Base-by-base conservation (phyloP, 2,797 vertebrate species). In the Rhynchotus rufescens region DNA sequence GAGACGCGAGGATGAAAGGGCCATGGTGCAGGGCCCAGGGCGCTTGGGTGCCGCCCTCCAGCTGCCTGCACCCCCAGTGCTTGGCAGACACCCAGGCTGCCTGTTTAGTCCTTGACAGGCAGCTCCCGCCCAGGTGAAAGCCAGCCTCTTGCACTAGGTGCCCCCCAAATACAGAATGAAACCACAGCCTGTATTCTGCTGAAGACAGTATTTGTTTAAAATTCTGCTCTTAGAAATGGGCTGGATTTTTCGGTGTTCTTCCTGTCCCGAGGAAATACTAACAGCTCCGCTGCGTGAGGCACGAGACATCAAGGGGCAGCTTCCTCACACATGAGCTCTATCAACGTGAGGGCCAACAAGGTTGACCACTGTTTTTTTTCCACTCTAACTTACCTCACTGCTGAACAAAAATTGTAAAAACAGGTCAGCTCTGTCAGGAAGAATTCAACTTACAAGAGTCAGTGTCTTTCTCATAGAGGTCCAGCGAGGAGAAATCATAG, bases 21-120 rank as follows among this genome's bases (percentile, higher is more conserved):
- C 90, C 78, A 79, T 84, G 79, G 94, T 93, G 93, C 78, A 87
- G 90, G 84, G 68, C 84, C 71, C 36, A 59, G 59, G 85, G 51
- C 52, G 7, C 84, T 92, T 92, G 94, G 93, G 90, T 96, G 87
- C 94, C 75, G 91, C 93, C 94, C 89, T 89, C 38, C 9, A 60
- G 76, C 91, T 67, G 83, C 87, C 90, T 94, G 77, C 92, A 86
- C 88, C 92, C 86, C 84, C 80, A 34, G 78, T 14, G 16, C 72
- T 86, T 10, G 0, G 89, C 92, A 90, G 90, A 82, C 65, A 80
- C 79, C 0, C 0, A 90, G 84, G 77, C 88, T 87, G 69, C 86
- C 94, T 90, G 69, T 85, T 93, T 77, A 78, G 47, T 2, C 54
- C 64, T 75, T 65, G 10, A 49, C 64, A 61, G 73, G 52, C 12